These are phyloP conservation scores for Equus przewalskii DNA, from an alignment of 2,113 vertebrate species.

Conservation along the genomic window DNA sequence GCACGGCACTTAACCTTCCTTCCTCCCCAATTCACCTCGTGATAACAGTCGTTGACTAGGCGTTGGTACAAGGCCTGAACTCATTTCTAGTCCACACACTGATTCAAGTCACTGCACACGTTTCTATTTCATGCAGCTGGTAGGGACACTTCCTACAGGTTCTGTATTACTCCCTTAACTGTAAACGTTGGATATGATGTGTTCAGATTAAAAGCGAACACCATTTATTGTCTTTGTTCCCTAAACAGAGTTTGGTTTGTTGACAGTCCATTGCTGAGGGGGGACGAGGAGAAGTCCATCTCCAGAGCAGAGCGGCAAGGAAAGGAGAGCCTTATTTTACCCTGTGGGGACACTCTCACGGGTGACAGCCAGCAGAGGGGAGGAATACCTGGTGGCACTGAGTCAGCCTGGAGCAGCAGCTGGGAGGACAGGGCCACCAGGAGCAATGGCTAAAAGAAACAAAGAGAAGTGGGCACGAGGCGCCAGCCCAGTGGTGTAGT, in stretches of 20 bases:
- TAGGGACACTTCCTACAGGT: accelerated
- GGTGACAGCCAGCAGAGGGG: not conserved
- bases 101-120: accelerated
- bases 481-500: too few relatives aligned
- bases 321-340: not conserved
- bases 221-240: too few relatives aligned
- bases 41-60: not conserved
- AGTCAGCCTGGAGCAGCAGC: not conserved
- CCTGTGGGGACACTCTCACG: not conserved
- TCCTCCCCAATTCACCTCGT: accelerated
- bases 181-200: accelerated
- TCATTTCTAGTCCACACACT: accelerated
- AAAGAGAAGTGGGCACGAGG: accelerated
- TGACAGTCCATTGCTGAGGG: not conserved
- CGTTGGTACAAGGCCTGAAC: accelerated
- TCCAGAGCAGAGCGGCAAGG: too few relatives aligned
- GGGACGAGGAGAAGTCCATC: accelerated
- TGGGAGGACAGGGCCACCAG: not conserved
- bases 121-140: accelerated
- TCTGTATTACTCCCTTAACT: accelerated
- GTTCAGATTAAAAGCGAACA: too few relatives aligned
- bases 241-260: not conserved
- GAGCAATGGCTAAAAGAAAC: accelerated
- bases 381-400: not conserved
- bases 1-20: not conserved